These are phyloP conservation scores for Talpa occidentalis DNA, from an alignment of 2,113 vertebrate species.

Conservation along the genomic window DNA sequence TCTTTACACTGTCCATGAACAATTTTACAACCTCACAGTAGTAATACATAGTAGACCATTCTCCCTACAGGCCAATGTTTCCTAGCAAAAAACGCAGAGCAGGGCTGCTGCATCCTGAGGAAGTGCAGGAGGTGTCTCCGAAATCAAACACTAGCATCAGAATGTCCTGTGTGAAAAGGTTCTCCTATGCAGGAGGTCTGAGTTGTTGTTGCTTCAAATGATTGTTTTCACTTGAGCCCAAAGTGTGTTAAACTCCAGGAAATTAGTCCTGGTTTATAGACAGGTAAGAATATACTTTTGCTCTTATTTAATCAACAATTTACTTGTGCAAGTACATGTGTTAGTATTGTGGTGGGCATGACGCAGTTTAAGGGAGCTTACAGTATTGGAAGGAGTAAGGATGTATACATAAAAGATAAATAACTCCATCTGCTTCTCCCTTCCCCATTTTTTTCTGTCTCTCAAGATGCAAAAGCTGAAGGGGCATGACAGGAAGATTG, in stretches of 20 bases:
- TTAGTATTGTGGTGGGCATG: not conserved
- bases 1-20: not conserved
- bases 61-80: not conserved
- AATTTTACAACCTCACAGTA: conserved; percentile 40
- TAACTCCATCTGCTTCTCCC: not conserved
- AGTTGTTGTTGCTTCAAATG: not conserved
- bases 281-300: not conserved
- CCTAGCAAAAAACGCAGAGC: not conserved
- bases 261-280: not conserved
- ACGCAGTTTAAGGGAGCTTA: not conserved
- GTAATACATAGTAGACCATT: not conserved
- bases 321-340: not conserved
- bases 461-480: not conserved
- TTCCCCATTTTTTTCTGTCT: not conserved
- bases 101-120: not conserved
- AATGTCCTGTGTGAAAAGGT: not conserved
- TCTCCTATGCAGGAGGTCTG: not conserved
- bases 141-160: not conserved
- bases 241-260: not conserved
- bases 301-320: not conserved
- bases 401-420: not conserved
- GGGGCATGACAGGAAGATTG: not conserved
- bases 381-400: not conserved
- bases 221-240: not conserved
- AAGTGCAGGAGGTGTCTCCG: rapidly evolving